A percentile compares a stretch with the other conserved stretches of the same genome.
Evolutionary conservation across 2,113 vertebrate species (phyloP).

Genomic region (Penelope pileata): DNA sequence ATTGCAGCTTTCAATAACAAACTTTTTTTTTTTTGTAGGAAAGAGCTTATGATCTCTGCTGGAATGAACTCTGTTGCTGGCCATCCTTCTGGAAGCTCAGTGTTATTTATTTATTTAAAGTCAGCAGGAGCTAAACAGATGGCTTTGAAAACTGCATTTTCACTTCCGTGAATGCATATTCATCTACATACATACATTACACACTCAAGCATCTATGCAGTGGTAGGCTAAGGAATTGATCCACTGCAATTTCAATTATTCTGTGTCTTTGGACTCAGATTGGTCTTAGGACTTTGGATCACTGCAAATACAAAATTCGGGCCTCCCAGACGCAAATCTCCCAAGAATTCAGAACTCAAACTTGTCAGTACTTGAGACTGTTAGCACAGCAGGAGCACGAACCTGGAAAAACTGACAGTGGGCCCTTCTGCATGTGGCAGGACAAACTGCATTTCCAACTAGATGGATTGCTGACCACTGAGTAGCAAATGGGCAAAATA

Average conservation of each 20-base stretch:
- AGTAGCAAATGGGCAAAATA: background rate
- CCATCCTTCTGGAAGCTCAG: background rate
- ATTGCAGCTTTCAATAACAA: background rate
- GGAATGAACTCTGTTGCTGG: background rate
- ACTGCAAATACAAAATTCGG: background rate
- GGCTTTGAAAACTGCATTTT: background rate
- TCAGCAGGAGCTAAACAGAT: background rate
- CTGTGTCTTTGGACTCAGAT: background rate
- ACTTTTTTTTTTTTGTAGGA: conserved; percentile 25
- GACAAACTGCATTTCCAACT: background rate
- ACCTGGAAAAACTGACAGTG: background rate
- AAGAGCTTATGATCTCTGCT: background rate
- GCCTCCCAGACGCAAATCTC: background rate
- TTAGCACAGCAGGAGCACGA: background rate
- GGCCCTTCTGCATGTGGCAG: background rate
- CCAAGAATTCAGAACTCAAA: background rate
- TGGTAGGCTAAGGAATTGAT: background rate
- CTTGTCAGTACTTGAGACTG: background rate
- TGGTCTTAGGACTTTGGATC: accelerated
- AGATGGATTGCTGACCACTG: background rate
- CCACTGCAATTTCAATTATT: background rate
- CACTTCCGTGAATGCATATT: background rate
- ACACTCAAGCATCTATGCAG: no score
- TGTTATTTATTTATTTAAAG: background rate
- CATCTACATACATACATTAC: background rate